These are phyloP conservation scores for Gastracanthus pulcherrimus DNA, from an alignment of 2,888 invertebrate genomes.

Conservation along the genomic window DNA sequence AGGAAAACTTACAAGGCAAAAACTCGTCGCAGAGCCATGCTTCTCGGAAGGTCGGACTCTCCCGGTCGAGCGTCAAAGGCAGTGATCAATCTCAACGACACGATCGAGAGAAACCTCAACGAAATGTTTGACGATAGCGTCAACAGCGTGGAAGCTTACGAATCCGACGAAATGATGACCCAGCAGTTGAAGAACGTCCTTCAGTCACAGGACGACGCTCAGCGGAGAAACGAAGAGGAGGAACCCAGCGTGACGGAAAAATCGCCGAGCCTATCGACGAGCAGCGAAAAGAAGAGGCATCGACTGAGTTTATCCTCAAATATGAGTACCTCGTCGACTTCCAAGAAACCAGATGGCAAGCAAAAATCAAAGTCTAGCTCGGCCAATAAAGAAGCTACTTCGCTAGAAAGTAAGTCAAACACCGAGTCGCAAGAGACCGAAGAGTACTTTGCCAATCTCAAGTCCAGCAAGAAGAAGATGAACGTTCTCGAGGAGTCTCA, in stretches of 20 bases:
- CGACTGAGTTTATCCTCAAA: slow-evolving; percentile 4
- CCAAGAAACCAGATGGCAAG: background rate
- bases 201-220: slow-evolving; percentile 54
- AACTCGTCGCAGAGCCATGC: slow-evolving; percentile 15
- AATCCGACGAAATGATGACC: slow-evolving; percentile 65
- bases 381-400: background rate
- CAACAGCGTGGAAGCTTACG: slow-evolving; percentile 29
- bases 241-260: background rate
- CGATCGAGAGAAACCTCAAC: slow-evolving; percentile 48
- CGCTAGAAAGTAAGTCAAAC: slow-evolving; percentile 1
- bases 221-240: background rate
- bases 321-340: background rate
- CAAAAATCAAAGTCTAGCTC: background rate
- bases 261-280: background rate
- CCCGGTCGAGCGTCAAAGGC: background rate
- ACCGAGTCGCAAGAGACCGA: slow-evolving; percentile 57
- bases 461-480: slow-evolving; percentile 57
- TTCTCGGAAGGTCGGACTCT: background rate
- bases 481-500: slow-evolving; percentile 45
- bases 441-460: slow-evolving; percentile 55
- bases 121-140: slow-evolving; percentile 38
- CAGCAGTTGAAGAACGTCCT: slow-evolving; percentile 68
- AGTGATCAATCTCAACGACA: slow-evolving; percentile 44
- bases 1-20: background rate
- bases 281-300: background rate